These are phyloP conservation scores for Mythimna impura DNA, from an alignment of 2,888 invertebrate species.

Conservation along the genomic window DNA sequence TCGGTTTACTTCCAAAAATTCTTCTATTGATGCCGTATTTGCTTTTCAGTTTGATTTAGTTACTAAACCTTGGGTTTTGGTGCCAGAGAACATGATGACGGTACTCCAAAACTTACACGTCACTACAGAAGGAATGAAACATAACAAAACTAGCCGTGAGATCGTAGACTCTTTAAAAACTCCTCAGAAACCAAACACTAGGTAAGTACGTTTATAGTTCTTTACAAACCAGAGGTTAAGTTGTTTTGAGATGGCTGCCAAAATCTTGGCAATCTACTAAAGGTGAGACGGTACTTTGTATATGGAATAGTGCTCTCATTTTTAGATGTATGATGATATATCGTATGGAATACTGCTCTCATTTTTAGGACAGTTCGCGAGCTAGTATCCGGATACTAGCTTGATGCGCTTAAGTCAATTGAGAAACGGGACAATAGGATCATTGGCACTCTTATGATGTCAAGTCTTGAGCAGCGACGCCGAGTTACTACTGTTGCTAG, in stretches of 20 bases:
- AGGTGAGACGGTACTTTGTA: too few species aligned
- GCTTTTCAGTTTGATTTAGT: conserved; percentile 91
- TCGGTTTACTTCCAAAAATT: not conserved
- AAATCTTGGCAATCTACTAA: too few species aligned
- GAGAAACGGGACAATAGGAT: too few species aligned
- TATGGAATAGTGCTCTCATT: too few species aligned
- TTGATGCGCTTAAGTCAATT: too few species aligned
- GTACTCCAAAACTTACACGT: conserved; percentile 89
- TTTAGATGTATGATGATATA: too few species aligned
- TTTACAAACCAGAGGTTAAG: not conserved
- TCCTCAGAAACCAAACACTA: conserved; percentile 85
- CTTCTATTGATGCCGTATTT: not conserved
- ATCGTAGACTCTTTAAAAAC: conserved; percentile 87
- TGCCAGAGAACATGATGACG: conserved; percentile 91
- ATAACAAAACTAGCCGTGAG: conserved; percentile 79
- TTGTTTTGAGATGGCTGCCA: not conserved
- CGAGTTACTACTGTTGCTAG: too few species aligned
- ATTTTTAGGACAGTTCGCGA: too few species aligned
- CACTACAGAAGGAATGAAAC: conserved; percentile 68
- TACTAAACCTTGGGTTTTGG: conserved; percentile 92
- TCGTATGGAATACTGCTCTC: too few species aligned
- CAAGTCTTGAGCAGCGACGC: too few species aligned
- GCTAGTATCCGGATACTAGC: too few species aligned
- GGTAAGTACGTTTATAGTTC: conserved; percentile 71
- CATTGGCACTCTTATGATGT: too few species aligned